Evolutionary conservation across 2,113 vertebrate genomes (phyloP), one percentile per base, ranked within the genome.

Genomic region (Callochromis pleurospilus): DNA sequence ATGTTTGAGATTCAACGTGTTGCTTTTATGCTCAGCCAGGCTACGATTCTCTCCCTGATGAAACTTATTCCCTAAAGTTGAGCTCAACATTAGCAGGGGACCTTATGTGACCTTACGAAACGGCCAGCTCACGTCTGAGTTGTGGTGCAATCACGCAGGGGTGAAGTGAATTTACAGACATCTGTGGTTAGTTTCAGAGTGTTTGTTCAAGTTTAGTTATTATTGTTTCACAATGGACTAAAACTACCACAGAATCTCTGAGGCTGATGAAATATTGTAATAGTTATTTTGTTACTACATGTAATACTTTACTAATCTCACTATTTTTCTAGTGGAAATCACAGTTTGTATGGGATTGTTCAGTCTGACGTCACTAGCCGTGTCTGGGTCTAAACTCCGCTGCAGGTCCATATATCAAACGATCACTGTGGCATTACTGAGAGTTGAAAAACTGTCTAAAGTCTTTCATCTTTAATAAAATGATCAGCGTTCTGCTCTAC

Each of bases 1-100:
- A 45, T 26, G 38, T 45, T 0, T 45, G 0, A 6, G 5, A 73
- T 26, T 73, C 21, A 45, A 10, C 0, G 13, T 26, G 40, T 17
- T 26, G 40, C 21, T 73, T 6, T 6, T 17, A 26, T 75, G 24
- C 40, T 4, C 6, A 75, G 24, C 10, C 24, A 29, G 24, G 24
- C 15, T 47, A 26, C 6, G 2, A 70, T 0, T 14, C 5, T 42
- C 12, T 42, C 65, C 12, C 12, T 42, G 65, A 24, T 10, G 0
- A 29, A 73, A 73, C 68, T 7, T 5, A 45, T 26, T 26, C 11
- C 21, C 40, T 0, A 26, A 73, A 45, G 4, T 0, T 73, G 68
- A 47, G 21, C 5, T 10, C 9, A 12, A 29, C 24, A 49, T 49
- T 49, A 49, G 42, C 15, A 42, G n/a, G 11, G 2, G 38, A 70